Evolutionary conservation across 2,888 invertebrate species (phyloP).

Genomic region (Papilio gigon): DNA sequence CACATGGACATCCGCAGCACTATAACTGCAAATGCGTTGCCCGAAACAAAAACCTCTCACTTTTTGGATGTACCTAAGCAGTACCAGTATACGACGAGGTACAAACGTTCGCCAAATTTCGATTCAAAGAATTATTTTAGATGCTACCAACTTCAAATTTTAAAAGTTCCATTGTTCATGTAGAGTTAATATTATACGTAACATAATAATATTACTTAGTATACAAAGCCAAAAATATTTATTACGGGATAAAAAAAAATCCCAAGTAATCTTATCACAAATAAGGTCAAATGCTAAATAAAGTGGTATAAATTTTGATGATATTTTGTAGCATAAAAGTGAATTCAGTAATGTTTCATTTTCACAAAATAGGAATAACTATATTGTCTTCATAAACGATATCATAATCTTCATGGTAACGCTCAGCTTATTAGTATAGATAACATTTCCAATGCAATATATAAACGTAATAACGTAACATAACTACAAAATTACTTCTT

Average conservation of each 20-base stretch:
- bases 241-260: neutral
- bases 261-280: conserved; percentile 6
- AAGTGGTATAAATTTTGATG: neutral
- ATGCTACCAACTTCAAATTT: no score
- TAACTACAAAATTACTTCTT: neutral
- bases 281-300: conserved; percentile 10
- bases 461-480: neutral
- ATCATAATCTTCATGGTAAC: neutral
- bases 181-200: neutral
- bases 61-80: no score
- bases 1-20: no score
- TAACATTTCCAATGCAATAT: neutral
- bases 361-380: neutral
- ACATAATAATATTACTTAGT: neutral
- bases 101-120: no score
- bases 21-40: no score
- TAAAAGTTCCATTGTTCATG: neutral
- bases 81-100: no score
- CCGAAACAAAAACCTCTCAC: no score
- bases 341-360: neutral
- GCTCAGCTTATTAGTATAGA: neutral
- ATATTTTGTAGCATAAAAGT: conserved; percentile 2
- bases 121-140: no score
- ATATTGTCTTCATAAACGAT: neutral
- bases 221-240: neutral